A percentile compares a stretch with the other conserved stretches of the same genome.
Conservation (phyloP, 1,140 invertebrate genomes). For the Drosophila aff. region DNA sequence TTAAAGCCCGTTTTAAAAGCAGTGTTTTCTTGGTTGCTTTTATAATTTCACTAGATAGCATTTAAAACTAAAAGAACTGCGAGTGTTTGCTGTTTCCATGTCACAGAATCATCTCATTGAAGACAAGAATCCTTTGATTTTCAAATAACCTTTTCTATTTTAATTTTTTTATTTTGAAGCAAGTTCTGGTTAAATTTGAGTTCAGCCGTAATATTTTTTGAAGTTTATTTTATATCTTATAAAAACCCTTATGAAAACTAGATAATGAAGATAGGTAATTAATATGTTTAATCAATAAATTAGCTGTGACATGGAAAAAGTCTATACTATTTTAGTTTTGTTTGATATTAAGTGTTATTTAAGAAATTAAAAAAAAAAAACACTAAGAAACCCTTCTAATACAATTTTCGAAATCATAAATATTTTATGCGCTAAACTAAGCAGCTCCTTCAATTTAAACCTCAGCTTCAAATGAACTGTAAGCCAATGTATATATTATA, state of each 20-base stretch:
- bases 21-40: background rate
- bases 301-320: background rate
- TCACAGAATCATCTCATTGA: background rate
- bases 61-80: background rate
- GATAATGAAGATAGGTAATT: background rate
- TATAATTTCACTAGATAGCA: background rate
- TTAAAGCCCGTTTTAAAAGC: background rate
- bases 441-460: background rate
- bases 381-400: background rate
- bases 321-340: background rate
- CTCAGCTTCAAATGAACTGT: background rate
- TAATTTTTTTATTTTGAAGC: no score
- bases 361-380: background rate
- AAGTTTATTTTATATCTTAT: background rate
- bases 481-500: slow-evolving; percentile 47
- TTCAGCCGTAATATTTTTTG: no score
- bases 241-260: background rate
- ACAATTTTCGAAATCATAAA: background rate
- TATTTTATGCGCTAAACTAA: background rate
- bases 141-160: background rate
- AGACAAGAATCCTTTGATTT: background rate
- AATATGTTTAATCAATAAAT: background rate
- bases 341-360: background rate
- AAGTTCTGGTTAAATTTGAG: no score
- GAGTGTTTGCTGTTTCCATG: background rate